These are phyloP conservation scores for Cataglyphis altisquamis DNA, from an alignment of 2,888 invertebrate species.

Conservation along the genomic window DNA sequence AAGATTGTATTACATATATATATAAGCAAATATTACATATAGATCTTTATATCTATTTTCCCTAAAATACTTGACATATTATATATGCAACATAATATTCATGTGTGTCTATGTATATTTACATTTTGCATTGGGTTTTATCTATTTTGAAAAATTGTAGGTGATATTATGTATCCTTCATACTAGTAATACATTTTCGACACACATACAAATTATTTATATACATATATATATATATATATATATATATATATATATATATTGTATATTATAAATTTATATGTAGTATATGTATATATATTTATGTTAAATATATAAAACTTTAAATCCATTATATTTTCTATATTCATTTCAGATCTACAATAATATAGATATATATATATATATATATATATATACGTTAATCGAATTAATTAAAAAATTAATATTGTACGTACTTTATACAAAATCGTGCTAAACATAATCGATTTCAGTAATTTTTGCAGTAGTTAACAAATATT, in stretches of 20 bases:
- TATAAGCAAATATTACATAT: neutral
- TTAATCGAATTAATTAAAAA: neutral
- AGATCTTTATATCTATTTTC: neutral
- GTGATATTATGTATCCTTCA: neutral
- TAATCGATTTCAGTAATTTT: neutral
- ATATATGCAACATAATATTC: neutral
- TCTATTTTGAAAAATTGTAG: neutral
- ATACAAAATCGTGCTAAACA: neutral
- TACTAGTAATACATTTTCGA: neutral
- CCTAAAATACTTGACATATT: neutral
- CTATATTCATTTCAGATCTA: neutral
- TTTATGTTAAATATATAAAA: conserved; percentile 2
- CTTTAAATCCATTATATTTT: neutral
- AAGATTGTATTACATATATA: conserved; percentile 7
- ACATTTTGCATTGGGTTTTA: neutral
- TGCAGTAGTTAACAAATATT: neutral
- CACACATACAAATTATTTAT: too few species aligned
- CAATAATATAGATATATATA: neutral
- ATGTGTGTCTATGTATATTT: neutral
- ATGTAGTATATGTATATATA: neutral
- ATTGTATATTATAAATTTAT: neutral
- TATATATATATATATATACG: neutral
- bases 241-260: neutral
- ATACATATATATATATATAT: neutral
- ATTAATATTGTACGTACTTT: neutral